phyloP scores from a whole-genome alignment of 2,888 invertebrate genomes.

The Aquatica leii region DNA sequence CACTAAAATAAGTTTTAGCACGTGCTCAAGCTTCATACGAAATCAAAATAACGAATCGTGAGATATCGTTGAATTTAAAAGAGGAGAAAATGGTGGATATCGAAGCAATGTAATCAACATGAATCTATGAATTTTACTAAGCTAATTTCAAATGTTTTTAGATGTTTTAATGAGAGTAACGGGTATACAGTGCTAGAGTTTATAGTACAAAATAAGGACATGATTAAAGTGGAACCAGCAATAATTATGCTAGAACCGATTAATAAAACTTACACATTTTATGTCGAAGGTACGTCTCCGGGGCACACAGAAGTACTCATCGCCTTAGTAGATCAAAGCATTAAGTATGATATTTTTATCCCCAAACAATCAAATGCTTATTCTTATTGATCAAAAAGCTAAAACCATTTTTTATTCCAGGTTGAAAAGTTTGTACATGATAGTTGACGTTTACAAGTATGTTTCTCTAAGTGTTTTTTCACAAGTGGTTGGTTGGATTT shows the following conservation, averaged over 20 bases:
- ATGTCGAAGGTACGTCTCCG: constrained; percentile 69
- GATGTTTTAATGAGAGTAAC: constrained; percentile 10
- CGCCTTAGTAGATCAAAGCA: constrained; percentile 60
- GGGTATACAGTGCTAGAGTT: constrained; percentile 48
- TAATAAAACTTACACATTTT: constrained; percentile 60
- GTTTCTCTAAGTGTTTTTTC: constrained; percentile 75
- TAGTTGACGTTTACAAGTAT: constrained; percentile 80
- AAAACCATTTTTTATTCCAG: not conserved
- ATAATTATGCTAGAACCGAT: constrained; percentile 52
- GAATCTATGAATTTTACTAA: not conserved
- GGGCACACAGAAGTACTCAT: constrained; percentile 73
- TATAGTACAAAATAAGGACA: constrained; percentile 69
- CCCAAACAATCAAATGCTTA: no score
- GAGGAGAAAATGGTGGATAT: not conserved
- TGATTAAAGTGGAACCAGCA: constrained; percentile 66
- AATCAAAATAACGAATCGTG: no score
- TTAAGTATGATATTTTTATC: constrained; percentile 52
- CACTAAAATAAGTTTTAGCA: no score
- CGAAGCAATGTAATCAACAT: not conserved
- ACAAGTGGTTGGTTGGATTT: constrained; percentile 94
- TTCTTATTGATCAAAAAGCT: no score
- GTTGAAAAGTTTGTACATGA: constrained; percentile 67
- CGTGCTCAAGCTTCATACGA: no score
- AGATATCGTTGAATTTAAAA: not conserved
- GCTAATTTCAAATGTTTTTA: not conserved